A percentile compares a stretch with the other conserved stretches of the same genome.
Conservation (phyloP, 2,113 vertebrate species). For the Echinops telfairi region DNA sequence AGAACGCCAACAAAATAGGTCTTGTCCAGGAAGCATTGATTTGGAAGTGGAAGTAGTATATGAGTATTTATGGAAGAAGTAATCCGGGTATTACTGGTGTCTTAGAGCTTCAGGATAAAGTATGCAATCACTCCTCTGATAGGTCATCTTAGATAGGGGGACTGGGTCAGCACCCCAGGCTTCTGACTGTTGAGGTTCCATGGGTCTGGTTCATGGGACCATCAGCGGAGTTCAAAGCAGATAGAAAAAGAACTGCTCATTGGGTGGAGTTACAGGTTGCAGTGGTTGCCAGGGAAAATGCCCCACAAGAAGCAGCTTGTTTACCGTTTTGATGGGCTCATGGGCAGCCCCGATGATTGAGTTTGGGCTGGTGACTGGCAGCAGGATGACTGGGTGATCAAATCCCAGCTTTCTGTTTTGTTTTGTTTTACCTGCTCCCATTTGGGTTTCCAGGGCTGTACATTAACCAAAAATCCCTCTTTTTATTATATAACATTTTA, state of each 20-base stretch:
- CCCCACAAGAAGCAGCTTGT: not conserved
- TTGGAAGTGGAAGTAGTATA: not conserved
- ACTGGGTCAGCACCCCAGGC: not conserved
- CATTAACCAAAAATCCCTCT: no score
- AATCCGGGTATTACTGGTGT: no score
- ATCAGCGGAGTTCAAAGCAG: not conserved
- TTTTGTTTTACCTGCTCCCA: no score
- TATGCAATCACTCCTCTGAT: not conserved
- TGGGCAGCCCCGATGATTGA: not conserved
- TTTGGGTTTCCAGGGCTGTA: no score
- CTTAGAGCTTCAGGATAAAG: no score
- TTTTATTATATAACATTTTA: no score
- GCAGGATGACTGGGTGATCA: not conserved
- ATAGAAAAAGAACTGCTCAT: not conserved
- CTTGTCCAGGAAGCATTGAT: not conserved
- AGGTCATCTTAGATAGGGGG: no score
- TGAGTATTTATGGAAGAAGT: not conserved
- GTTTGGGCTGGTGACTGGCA: not conserved
- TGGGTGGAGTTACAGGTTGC: not conserved
- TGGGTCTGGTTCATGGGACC: not conserved
- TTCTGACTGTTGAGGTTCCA: not conserved
- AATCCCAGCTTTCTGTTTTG: not conserved
- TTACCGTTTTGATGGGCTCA: not conserved
- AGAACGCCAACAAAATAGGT: not conserved
- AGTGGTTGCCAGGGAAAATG: not conserved